Base-by-base conservation (phyloP, 1,140 invertebrate species). In the Nephila pilipes region DNA sequence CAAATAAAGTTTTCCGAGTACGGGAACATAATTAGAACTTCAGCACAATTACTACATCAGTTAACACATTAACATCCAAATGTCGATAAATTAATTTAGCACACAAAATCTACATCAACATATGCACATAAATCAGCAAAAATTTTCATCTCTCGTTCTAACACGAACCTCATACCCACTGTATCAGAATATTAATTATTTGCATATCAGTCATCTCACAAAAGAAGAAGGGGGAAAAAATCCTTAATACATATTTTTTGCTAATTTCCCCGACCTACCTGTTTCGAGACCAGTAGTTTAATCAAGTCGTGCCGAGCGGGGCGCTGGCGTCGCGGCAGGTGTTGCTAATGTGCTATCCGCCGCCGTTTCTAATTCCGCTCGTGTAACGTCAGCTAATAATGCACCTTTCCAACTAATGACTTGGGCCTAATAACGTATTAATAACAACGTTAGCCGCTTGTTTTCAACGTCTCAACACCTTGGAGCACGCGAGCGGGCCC, bases 371-470 rank as follows among this genome's bases (percentile, higher is more conserved):
- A 91, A 91, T 91, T 91, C 79, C 80, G 65, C 57, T 29, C 88
- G 55, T 90, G 88, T 90, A 81, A 81, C 88, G 90, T 55, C 81
- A 92, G 90, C 90, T 92, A 85, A 92, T 92, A 92, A 92, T 92
- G 90, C 81, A 85, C 90, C 90, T 60, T 69, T 54, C 81, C 60
- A 85, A 85, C 90, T 92, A 92, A 92, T 92, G 90, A 92, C 81
- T 65, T 92, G 90, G n/a, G 90, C 90, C 90, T 92, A 92, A 92
- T 92, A 92, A 92, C 90, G 90, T 85, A 92, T 92, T 92, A 92
- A 92, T 92, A 92, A 92, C 90, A 54, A 75, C 90, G 90, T 92
- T 92, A 92, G 58, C 80, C 90, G 90, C 90, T 92, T 92, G 90
- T 92, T 92, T 85, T 85, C 90, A 69, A 92, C 90, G 58, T 85